Evolutionary conservation across 2,797 vertebrate species (phyloP).

Genomic region (Pseudochirops corinnae): DNA sequence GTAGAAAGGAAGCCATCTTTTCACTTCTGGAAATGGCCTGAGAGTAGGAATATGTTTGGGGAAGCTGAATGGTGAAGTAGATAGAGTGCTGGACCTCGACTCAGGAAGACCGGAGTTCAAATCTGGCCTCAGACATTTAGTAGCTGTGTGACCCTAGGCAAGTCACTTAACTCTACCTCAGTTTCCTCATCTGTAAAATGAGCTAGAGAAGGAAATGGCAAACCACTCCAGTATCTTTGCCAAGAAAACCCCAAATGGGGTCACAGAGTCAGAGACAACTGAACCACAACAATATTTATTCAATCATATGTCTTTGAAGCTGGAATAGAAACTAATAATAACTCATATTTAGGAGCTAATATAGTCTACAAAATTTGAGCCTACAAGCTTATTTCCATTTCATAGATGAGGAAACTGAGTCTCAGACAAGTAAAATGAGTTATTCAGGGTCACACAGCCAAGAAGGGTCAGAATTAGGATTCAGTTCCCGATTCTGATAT

Average conservation of each 20-base stretch:
- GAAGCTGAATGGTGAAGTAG: not conserved
- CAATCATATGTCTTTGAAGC: not conserved
- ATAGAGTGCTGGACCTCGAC: not conserved
- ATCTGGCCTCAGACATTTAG: not conserved
- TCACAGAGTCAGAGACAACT: not conserved
- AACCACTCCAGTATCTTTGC: not conserved
- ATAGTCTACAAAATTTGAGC: not conserved
- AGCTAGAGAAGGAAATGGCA: not conserved
- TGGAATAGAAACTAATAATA: not conserved
- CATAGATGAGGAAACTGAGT: slow-evolving; percentile 14
- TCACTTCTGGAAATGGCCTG: not conserved
- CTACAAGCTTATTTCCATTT: slow-evolving; percentile 43
- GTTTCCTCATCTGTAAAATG: not conserved
- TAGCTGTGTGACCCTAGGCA: not conserved
- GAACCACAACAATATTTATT: no score
- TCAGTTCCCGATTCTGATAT: not conserved
- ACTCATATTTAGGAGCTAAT: not conserved
- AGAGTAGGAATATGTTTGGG: not conserved
- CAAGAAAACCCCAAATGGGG: not conserved
- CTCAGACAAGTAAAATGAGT: slow-evolving; percentile 29
- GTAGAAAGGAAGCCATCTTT: not conserved
- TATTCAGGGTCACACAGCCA: not conserved
- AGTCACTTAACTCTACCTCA: not conserved
- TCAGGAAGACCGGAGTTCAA: not conserved
- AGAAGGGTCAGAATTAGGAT: slow-evolving; percentile 7